Percentiles rank a stretch among this genome's conserved stretches.
Evolutionary conservation across 2,888 invertebrate species (phyloP).

Genomic region (Tinea semifulvella): DNA sequence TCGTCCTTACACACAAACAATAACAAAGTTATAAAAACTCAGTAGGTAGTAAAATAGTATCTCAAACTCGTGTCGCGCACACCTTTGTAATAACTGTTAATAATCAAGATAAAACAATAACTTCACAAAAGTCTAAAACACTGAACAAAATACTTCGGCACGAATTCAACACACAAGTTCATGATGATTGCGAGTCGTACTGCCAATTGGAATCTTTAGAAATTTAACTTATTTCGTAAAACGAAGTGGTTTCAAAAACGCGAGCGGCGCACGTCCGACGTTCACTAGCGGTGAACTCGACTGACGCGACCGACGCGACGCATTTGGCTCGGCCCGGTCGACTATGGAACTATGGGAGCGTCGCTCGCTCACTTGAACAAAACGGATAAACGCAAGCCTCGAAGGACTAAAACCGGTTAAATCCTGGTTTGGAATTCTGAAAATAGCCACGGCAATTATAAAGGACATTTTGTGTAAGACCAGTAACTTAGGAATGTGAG

Average conservation of each 20-base stretch:
- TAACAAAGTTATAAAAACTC: constrained; percentile 34
- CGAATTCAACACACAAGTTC: constrained; percentile 34
- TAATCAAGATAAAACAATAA: constrained; percentile 48
- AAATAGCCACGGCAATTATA: background rate
- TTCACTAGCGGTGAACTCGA: constrained; percentile 37
- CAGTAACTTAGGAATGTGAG: no score
- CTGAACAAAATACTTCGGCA: constrained; percentile 27
- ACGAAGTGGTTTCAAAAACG: constrained; percentile 22
- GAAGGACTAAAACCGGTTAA: background rate
- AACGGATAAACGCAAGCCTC: background rate
- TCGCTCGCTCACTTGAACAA: constrained; percentile 22
- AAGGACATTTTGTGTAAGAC: constrained; percentile 4
- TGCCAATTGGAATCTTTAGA: constrained; percentile 23
- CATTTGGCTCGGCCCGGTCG: constrained; percentile 30
- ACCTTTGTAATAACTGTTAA: constrained; percentile 36
- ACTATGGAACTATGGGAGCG: constrained; percentile 38
- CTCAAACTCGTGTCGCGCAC: constrained; percentile 21
- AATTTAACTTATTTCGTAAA: constrained; percentile 56
- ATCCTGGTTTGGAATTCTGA: constrained; percentile 1
- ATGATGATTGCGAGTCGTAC: constrained; percentile 31
- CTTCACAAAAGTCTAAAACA: constrained; percentile 31
- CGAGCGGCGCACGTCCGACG: constrained; percentile 38
- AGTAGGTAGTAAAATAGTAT: constrained; percentile 37
- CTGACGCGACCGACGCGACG: constrained; percentile 48
- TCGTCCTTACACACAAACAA: constrained; percentile 45